These are phyloP conservation scores for Indicator maculatus DNA, from an alignment of 2,113 vertebrate species.

Conservation along the genomic window DNA sequence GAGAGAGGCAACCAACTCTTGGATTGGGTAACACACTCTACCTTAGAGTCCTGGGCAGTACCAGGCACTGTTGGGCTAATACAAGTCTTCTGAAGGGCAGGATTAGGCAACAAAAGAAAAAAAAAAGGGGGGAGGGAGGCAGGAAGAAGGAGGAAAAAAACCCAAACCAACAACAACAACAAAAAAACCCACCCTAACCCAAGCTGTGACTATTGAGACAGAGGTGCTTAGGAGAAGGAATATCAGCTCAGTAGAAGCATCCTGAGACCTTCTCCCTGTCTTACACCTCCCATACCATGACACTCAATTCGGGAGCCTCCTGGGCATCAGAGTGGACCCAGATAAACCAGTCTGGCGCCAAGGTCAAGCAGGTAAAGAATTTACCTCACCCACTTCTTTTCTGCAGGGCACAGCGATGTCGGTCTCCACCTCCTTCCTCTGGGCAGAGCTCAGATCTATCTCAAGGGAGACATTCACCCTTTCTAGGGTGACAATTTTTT, in stretches of 20 bases:
- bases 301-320: background rate
- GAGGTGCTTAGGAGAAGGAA: background rate
- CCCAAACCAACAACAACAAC: no score
- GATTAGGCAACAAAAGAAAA: background rate
- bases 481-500: background rate
- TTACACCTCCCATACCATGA: background rate
- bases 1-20: background rate
- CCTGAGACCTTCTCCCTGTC: background rate
- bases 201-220: background rate
- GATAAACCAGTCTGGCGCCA: conserved; percentile 30
- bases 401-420: background rate
- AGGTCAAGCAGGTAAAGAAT: background rate
- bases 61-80: background rate
- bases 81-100: rapidly evolving
- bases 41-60: background rate
- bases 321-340: background rate
- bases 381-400: background rate
- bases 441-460: conserved; percentile 7
- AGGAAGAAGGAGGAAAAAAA: no score
- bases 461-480: background rate
- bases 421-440: background rate
- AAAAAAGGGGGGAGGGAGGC: background rate
- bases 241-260: background rate
- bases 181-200: no score
- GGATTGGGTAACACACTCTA: background rate